A percentile compares a stretch with the other conserved stretches of the same genome.
These are phyloP conservation scores for Brachionus rotundiformis DNA, from an alignment of 1,140 invertebrate genomes.

Conservation along the genomic window DNA sequence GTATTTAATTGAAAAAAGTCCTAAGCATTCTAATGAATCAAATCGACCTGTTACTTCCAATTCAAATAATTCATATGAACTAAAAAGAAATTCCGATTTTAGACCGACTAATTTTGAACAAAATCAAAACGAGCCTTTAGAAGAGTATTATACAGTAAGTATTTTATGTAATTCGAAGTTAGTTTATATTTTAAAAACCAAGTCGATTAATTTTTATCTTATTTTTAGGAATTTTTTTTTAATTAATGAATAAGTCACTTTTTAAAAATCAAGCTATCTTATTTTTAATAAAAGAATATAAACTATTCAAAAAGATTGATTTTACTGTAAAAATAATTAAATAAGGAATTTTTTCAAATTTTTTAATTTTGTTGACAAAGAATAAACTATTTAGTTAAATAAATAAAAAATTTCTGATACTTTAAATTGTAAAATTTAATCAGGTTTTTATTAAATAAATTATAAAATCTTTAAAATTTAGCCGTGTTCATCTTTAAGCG, in stretches of 20 bases:
- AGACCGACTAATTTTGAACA: background rate
- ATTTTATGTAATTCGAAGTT: too few species aligned
- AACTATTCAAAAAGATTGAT: too few species aligned
- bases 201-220: background rate
- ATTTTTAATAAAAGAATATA: too few species aligned
- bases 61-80: background rate
- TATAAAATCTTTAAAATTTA: constrained; percentile 6
- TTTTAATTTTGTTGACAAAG: too few species aligned
- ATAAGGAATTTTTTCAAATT: too few species aligned
- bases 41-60: background rate
- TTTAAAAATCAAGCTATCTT: too few species aligned
- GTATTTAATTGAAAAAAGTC: background rate
- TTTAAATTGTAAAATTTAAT: too few species aligned
- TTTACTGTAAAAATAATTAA: too few species aligned
- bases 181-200: background rate
- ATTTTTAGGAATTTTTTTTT: background rate
- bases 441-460: too few species aligned
- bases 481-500: constrained; percentile 10
- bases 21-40: background rate
- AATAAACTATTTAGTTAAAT: too few species aligned
- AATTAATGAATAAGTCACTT: too few species aligned
- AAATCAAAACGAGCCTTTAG: constrained; percentile 6
- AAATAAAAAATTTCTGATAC: background rate
- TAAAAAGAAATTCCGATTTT: background rate
- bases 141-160: constrained; percentile 35